Conservation (phyloP, 2,113 vertebrate species). For the Elaphurus davidianus region DNA sequence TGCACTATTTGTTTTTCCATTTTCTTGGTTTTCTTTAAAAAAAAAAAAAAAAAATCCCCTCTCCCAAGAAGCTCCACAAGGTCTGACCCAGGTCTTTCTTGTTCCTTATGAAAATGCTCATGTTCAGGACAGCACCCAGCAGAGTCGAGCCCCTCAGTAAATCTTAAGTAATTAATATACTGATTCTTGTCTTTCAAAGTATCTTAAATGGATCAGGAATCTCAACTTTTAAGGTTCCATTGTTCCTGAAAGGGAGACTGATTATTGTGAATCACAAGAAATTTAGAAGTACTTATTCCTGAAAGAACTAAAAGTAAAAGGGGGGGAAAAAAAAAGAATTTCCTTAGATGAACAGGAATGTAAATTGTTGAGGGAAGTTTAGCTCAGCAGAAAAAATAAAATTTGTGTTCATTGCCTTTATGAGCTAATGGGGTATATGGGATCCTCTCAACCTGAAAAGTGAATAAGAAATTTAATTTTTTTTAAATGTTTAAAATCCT, state of each 20-base stretch:
- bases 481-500: not conserved
- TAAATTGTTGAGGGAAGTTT: not conserved
- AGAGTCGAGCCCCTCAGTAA: not conserved
- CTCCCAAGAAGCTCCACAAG: not conserved
- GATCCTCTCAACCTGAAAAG: not conserved
- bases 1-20: not conserved
- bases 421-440: not conserved
- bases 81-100: not conserved
- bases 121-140: no score
- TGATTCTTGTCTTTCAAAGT: not conserved
- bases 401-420: not conserved
- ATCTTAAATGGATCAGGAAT: not conserved
- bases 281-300: not conserved
- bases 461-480: not conserved
- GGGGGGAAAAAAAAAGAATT: rapidly evolving
- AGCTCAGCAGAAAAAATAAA: not conserved
- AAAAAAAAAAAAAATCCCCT: not conserved
- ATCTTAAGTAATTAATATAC: not conserved
- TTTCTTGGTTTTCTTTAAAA: not conserved
- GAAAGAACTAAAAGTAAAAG: not conserved
- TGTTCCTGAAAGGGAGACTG: not conserved
- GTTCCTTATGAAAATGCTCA: no score
- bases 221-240: not conserved
- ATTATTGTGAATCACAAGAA: not conserved
- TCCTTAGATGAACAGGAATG: not conserved